Evolutionary conservation across 2,888 invertebrate species (phyloP).

Genomic region (Megalurothrips usitatus): DNA sequence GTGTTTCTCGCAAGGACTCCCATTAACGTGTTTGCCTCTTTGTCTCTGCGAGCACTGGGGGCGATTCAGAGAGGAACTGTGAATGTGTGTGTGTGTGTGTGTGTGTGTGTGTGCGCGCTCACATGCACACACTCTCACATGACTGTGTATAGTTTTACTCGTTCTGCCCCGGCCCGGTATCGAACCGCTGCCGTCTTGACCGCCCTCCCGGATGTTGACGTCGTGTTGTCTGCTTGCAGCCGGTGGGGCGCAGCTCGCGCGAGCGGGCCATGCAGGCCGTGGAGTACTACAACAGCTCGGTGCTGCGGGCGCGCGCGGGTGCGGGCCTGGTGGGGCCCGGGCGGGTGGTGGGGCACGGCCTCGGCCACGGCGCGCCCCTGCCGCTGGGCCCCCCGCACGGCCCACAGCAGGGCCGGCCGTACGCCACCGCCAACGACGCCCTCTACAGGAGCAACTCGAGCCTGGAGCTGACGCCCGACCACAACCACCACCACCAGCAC

Average conservation of each 20-base stretch:
- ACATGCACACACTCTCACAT: not conserved
- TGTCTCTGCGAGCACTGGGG: too few relatives aligned
- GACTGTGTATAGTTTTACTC: too few relatives aligned
- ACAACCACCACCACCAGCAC: slow-evolving; percentile 44
- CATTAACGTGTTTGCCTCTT: too few relatives aligned
- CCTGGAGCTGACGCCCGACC: slow-evolving; percentile 65
- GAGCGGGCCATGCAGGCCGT: slow-evolving; percentile 52
- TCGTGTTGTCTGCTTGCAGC: not conserved
- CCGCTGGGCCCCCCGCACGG: slow-evolving; percentile 36
- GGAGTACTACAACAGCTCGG: slow-evolving; percentile 53
- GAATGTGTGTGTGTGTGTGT: not conserved
- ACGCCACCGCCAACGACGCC: slow-evolving; percentile 42
- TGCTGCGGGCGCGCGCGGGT: slow-evolving; percentile 47
- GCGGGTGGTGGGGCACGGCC: not conserved
- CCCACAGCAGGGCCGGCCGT: not conserved
- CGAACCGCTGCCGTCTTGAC: too few relatives aligned
- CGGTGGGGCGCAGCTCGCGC: slow-evolving; percentile 38
- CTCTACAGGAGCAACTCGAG: slow-evolving; percentile 85
- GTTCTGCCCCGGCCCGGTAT: too few relatives aligned
- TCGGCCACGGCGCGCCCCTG: not conserved
- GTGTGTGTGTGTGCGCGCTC: not conserved
- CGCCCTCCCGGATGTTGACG: too few relatives aligned
- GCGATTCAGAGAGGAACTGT: not conserved
- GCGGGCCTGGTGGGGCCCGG: slow-evolving; percentile 34
- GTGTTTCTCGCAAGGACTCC: too few relatives aligned